Evolutionary conservation across 2,797 vertebrate species (phyloP), one percentile per base, ranked within the genome.

Genomic region (Notolepis coatsorum): DNA sequence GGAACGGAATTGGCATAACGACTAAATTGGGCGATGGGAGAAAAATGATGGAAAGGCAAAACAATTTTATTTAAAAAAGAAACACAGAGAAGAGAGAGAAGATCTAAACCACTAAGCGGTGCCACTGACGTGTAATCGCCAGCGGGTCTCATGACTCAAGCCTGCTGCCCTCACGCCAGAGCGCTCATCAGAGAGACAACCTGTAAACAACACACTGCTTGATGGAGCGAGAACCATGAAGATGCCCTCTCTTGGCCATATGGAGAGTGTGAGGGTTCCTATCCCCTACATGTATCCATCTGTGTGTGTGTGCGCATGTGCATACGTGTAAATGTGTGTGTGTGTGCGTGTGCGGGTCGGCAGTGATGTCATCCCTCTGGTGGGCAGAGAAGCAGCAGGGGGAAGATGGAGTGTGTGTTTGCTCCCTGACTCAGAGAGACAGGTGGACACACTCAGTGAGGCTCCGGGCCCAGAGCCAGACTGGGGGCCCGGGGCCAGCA

Each of bases 401-500:
- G 35, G 3, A 39, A 24, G 27, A 54, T n/a, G 25, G 37, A 56
- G 17, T 68, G 61, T 68, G 33, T 18, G 48, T 10, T 27, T 30
- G 51, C 18, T 20, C 20, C 61, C 49, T 64, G 59, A 79, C 66
- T 77, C 74, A 71, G 68, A n/a, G 59, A 52, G 77, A 85, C 86
- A 90, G 89, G 87, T 89, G 89, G 84, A 84, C 68, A 39, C 31
- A 7, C 81, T 68, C 84, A 47, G 80, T 48, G 61, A 77, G 82
- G 75, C 64, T 72, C 53, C 79, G 61, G 75, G 82, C 71, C 43
- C n/a, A 24, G 58, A 68, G 72, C 80, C 47, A 33, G 47, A n/a
- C 9, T 17, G 6, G 23, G 37, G 38, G 38, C 13, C 8, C 48
- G 5, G 48, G 20, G 17, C 21, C 83, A 85, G 82, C 75, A 51